Evolutionary conservation across 1,140 invertebrate genomes (phyloP).

Genomic region (Agrilus planipennis): DNA sequence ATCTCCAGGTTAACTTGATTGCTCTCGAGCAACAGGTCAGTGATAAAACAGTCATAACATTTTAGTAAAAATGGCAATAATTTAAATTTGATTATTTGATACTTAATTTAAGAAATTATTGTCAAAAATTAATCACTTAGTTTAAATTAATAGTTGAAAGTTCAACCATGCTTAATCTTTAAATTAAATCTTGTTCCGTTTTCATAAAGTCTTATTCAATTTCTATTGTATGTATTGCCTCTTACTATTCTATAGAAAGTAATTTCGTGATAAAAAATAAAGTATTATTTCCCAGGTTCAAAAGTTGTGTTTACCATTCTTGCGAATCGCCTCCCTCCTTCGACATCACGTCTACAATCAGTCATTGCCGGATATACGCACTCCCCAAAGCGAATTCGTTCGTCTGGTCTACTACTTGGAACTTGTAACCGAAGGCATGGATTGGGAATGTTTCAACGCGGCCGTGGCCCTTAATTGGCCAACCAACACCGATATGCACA

Average conservation of each 20-base stretch:
- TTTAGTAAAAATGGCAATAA: neutral
- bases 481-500: slow-evolving; percentile 36
- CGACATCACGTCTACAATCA: slow-evolving; percentile 77
- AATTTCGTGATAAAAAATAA: no score
- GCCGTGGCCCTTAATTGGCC: slow-evolving; percentile 53
- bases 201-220: no score
- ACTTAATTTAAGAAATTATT: no score
- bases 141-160: no score
- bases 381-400: slow-evolving; percentile 55
- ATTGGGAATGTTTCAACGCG: slow-evolving; percentile 51
- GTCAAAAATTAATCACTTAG: no score
- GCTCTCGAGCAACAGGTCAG: slow-evolving; percentile 35
- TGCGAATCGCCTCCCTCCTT: slow-evolving; percentile 71
- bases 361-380: slow-evolving; percentile 56
- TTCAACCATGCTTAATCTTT: no score
- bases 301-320: slow-evolving; percentile 67
- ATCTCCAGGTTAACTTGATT: slow-evolving; percentile 29
- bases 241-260: no score
- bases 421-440: slow-evolving; percentile 54
- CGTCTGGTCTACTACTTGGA: slow-evolving; percentile 64
- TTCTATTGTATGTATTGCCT: no score
- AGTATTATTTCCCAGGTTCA: slow-evolving; percentile 46
- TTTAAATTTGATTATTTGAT: slow-evolving; percentile 2
- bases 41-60: no score
- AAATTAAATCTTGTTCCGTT: no score